A percentile compares a stretch with the other conserved stretches of the same genome.
Conservation (phyloP, 2,113 vertebrate genomes). For the Lepus timidus region DNA sequence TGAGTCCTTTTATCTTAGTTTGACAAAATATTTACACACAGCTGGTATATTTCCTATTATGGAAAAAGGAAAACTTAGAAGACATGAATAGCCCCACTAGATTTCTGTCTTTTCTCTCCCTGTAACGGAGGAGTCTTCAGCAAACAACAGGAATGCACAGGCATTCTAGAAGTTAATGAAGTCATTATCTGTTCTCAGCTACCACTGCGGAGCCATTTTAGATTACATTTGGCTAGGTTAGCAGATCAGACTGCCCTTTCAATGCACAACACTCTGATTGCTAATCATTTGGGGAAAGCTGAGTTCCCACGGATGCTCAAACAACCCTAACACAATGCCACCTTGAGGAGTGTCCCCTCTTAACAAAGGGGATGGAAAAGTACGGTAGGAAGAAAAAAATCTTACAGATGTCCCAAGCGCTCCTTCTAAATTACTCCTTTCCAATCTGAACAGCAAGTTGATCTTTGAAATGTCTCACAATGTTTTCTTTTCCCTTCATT, state of each 20-base stretch:
- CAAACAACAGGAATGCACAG: not conserved
- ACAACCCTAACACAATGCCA: not conserved
- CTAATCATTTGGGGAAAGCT: not conserved
- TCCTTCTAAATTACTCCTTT: not conserved
- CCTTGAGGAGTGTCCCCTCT: not conserved
- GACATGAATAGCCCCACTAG: not conserved
- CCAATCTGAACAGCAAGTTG: not conserved
- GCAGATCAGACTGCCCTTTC: not conserved
- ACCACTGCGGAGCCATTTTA: not conserved
- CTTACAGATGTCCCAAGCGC: not conserved
- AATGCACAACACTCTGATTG: not conserved
- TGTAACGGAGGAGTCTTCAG: not conserved
- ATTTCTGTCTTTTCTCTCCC: not conserved
- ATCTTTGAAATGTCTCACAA: not conserved
- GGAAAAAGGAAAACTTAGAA: conserved; percentile 17
- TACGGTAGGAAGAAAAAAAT: not conserved
- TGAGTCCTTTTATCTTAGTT: not conserved
- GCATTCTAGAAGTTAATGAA: not conserved
- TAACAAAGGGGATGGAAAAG: not conserved
- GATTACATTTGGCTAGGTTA: not conserved
- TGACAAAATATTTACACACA: conserved; percentile 39
- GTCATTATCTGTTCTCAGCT: conserved; percentile 19
- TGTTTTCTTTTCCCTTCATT: not conserved
- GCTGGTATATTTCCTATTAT: not conserved
- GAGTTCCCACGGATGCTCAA: not conserved